These are phyloP conservation scores for Archaeoteleia sp. DNA, from an alignment of 2,888 invertebrate genomes.

Conservation along the genomic window DNA sequence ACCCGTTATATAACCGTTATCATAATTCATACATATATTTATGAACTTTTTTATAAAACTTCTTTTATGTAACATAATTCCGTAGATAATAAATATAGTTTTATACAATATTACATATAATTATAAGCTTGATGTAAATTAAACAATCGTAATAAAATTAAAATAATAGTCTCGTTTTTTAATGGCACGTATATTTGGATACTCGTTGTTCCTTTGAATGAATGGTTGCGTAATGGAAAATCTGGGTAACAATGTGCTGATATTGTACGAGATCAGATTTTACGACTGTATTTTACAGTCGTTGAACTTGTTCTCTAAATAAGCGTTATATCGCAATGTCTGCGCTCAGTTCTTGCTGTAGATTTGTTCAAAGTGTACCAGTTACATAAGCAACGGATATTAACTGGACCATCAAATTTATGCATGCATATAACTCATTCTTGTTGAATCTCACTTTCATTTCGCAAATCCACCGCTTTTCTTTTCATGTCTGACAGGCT, in stretches of 20 bases:
- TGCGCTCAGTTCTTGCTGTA: slow-evolving; percentile 6
- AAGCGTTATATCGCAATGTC: slow-evolving; percentile 21
- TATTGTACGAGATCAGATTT: slow-evolving; percentile 23
- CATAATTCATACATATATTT: too few species aligned
- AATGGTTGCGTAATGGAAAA: slow-evolving; percentile 25
- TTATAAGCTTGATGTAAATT: too few species aligned
- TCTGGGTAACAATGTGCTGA: slow-evolving; percentile 23
- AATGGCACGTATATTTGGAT: too few species aligned
- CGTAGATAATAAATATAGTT: too few species aligned
- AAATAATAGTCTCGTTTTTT: too few species aligned
- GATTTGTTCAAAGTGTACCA: slow-evolving; percentile 28
- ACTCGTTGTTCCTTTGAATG: slow-evolving; percentile 16
- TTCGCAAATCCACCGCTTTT: slow-evolving; percentile 7
- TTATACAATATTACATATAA: too few species aligned
- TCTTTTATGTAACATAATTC: too few species aligned
- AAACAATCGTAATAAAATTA: too few species aligned
- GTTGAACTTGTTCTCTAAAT: slow-evolving; percentile 38
- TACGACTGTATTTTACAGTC: slow-evolving; percentile 36
- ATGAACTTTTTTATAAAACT: too few species aligned
- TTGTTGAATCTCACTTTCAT: background rate
- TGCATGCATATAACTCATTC: slow-evolving; percentile 22
- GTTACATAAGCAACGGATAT: slow-evolving; percentile 30
- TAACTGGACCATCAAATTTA: slow-evolving; percentile 45
- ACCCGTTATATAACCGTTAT: too few species aligned
- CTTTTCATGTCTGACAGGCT: background rate